Conservation (phyloP, 1,140 invertebrate species). For the Solen grandis region DNA sequence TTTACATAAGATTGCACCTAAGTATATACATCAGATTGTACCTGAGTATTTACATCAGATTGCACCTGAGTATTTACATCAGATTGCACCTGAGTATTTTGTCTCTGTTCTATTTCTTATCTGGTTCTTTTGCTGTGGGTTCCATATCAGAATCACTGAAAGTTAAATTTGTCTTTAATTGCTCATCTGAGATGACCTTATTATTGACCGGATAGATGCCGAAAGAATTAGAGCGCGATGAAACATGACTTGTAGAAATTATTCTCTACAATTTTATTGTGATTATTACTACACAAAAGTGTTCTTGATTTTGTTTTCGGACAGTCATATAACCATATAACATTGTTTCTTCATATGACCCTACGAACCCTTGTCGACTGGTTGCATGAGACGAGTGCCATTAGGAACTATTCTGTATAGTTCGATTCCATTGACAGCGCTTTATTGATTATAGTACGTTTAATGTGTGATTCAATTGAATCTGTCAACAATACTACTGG, state of each 20-base stretch:
- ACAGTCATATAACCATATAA: slow-evolving; percentile 42
- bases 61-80: too few species aligned
- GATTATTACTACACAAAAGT: slow-evolving; percentile 18
- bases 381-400: slow-evolving; percentile 53
- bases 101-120: neutral
- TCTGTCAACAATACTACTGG: slow-evolving; percentile 47
- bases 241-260: slow-evolving; percentile 45
- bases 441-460: neutral
- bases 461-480: slow-evolving; percentile 8
- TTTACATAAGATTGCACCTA: too few species aligned
- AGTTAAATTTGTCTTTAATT: too few species aligned
- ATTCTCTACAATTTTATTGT: slow-evolving; percentile 47
- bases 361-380: slow-evolving; percentile 41
- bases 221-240: slow-evolving; percentile 30
- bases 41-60: too few species aligned
- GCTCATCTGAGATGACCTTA: too few species aligned
- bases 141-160: too few species aligned
- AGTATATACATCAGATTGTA: too few species aligned
- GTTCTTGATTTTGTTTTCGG: slow-evolving; percentile 20
- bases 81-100: too few species aligned
- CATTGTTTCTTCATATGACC: slow-evolving; percentile 45
- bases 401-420: slow-evolving; percentile 49
- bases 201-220: too few species aligned
- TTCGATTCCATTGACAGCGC: slow-evolving; percentile 39
- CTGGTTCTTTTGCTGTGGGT: neutral